Base-by-base conservation (phyloP, 92 coral and sea anemone genomes). In the Porites rus region DNA sequence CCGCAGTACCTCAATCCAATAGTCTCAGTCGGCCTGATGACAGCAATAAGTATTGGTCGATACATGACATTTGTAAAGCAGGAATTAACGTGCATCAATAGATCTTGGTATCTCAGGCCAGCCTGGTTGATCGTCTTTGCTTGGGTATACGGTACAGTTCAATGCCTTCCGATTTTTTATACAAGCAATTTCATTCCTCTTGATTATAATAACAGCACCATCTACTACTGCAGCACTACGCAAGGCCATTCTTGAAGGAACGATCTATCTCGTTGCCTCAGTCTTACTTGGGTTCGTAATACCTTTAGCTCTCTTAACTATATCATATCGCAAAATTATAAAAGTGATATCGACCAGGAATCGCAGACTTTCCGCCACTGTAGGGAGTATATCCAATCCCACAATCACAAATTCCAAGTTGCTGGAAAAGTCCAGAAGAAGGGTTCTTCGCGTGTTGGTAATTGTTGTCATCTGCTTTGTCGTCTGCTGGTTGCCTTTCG, bases 1-100 rank as follows among this genome's bases (percentile, higher is more conserved):
- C 50, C 12, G 4, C 68, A 87, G 90, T 56, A 79, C 75, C 72
- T 87, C 51, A 86, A 79, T 10, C 75, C 90, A 4, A 69, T 77
- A 6, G 65, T 79, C 61, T 93, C 96, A 25, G 84, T 88, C 72
- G 75, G 86, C 66, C 46, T 93, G 17, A 73, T 93, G 59, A 85
- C 96, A 14, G 89, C 78, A 28, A 87, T 93, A 67, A 93, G 96
- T 83, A 84, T 93, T 64, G 96, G 90, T 79, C 89, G 96, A 38
- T 93, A 90, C 86, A 76, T 87, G 51, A 92, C 91, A n/a, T 62
- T 93, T 74, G 94, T 91, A 2, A 91, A 85, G 81, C 96, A 93
- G 12, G 74, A 91, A 53, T 6, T 76, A 12, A 38, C 85, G 17
- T 80, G 78, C 74, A 76, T 68, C 28, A 53, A 76, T 10, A 89